Conservation (phyloP, 2,113 vertebrate genomes). For the Gasterosteus nipponicus region DNA sequence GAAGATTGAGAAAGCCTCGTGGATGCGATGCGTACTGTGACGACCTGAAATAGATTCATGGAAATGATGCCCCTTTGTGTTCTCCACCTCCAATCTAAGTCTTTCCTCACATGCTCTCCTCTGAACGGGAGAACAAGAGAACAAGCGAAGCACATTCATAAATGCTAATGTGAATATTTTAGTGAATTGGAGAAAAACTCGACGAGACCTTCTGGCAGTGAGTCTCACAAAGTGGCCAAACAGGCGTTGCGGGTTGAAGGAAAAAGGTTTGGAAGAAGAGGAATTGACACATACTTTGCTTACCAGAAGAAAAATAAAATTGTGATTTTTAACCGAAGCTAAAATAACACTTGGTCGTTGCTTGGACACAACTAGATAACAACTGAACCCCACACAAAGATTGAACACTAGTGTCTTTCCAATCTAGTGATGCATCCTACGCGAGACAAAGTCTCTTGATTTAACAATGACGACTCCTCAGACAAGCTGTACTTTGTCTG, state of each 20-base stretch:
- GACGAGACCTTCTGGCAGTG: not conserved
- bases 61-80: slow-evolving; percentile 31
- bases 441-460: slow-evolving; percentile 25
- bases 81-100: not conserved
- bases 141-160: not conserved
- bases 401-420: slow-evolving; percentile 1
- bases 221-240: not conserved
- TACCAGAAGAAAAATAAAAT: not conserved
- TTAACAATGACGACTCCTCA: slow-evolving; percentile 26
- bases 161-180: not conserved
- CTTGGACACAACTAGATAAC: slow-evolving; percentile 2
- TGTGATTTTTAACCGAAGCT: not conserved
- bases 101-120: not conserved
- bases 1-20: slow-evolving; percentile 26
- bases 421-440: slow-evolving; percentile 19
- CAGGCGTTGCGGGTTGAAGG: not conserved
- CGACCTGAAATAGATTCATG: slow-evolving; percentile 8
- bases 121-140: slow-evolving; percentile 1
- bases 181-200: not conserved
- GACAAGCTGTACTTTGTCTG: slow-evolving; percentile 39
- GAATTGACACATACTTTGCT: not conserved
- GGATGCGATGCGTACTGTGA: slow-evolving; percentile 23
- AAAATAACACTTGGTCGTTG: not conserved
- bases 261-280: not conserved
- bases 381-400: slow-evolving; percentile 14